Evolutionary conservation across 2,797 vertebrate genomes (phyloP).

Genomic region (Micrastur ruficollis): DNA sequence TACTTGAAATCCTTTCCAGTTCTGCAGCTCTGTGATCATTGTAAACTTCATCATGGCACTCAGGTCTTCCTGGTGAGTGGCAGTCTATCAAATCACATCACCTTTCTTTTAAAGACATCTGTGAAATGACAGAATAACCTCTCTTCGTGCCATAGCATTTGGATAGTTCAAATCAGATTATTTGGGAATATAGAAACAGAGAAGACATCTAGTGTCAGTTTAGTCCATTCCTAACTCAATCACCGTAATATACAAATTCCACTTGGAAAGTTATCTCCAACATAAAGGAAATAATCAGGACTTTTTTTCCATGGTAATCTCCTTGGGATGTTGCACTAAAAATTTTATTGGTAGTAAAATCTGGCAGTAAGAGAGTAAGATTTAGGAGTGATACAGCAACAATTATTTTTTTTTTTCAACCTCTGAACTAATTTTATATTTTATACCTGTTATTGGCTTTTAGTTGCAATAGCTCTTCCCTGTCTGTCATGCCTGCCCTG

Average conservation of each 20-base stretch:
- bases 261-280: background rate
- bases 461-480: background rate
- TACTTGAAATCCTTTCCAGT: background rate
- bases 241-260: background rate
- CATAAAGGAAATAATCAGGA: background rate
- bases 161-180: background rate
- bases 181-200: background rate
- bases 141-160: background rate
- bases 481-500: background rate
- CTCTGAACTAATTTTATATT: background rate
- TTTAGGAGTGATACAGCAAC: background rate
- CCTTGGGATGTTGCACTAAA: background rate
- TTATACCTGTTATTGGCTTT: background rate
- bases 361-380: background rate
- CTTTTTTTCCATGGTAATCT: background rate
- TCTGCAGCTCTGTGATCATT: background rate
- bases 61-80: accelerated
- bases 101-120: background rate
- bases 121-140: background rate
- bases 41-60: background rate
- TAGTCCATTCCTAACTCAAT: background rate
- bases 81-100: background rate
- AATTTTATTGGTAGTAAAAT: background rate
- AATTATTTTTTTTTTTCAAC: background rate
- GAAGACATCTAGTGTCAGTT: background rate